Conservation (phyloP, 37 sponge, comb jelly and placozoan genomes). For the Beroe forskalii region DNA sequence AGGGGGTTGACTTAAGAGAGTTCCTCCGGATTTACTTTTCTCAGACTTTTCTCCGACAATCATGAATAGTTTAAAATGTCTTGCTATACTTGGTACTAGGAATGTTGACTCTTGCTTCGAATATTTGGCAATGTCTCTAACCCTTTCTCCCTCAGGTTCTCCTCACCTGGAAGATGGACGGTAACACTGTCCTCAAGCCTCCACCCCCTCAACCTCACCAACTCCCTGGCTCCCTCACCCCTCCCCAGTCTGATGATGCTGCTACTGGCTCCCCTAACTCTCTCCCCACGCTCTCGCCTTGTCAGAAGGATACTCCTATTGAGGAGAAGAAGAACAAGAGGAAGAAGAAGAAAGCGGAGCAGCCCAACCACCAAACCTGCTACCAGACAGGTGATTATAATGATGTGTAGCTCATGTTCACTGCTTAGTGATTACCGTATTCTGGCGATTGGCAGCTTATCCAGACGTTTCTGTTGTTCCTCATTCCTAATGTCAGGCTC, state of each 20-base stretch:
- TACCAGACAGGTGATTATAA: constrained; percentile 10
- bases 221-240: constrained; percentile 5
- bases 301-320: not conserved
- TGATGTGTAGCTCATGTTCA: too few species aligned
- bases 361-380: not conserved
- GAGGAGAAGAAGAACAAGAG: constrained; percentile 21
- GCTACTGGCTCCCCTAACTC: constrained; percentile 42
- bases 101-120: too few species aligned
- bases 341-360: constrained; percentile 50
- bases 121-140: too few species aligned
- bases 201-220: not conserved
- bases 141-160: constrained; percentile 27
- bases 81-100: too few species aligned
- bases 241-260: constrained; percentile 32
- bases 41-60: too few species aligned
- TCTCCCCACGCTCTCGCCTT: not conserved
- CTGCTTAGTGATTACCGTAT: too few species aligned
- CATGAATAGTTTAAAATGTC: too few species aligned
- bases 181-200: not conserved
- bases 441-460: too few species aligned
- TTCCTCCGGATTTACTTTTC: too few species aligned
- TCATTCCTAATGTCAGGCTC: too few species aligned
- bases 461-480: too few species aligned
- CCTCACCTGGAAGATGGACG: constrained; percentile 40
- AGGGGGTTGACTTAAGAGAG: too few species aligned